Evolutionary conservation across 2,113 vertebrate species (phyloP).

Genomic region (Saguinus imperator): DNA sequence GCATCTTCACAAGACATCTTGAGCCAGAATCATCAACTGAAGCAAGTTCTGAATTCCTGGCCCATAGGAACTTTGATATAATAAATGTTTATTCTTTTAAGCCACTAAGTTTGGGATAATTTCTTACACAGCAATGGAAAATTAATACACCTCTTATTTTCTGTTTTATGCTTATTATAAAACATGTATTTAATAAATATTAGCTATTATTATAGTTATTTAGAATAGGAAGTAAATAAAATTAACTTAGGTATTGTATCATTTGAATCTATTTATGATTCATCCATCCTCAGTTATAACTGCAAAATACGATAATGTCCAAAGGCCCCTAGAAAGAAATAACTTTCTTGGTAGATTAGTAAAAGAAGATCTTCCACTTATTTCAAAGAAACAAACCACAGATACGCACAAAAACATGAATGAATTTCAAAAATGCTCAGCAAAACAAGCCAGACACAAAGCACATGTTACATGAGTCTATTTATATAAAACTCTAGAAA

Average conservation of each 20-base stretch:
- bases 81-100: neutral
- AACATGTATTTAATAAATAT: neutral
- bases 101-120: neutral
- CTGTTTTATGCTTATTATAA: neutral
- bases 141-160: neutral
- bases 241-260: neutral
- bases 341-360: neutral
- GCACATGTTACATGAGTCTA: neutral
- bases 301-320: neutral
- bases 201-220: neutral
- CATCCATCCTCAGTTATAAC: neutral
- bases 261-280: neutral
- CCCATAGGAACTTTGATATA: neutral
- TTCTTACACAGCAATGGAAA: neutral
- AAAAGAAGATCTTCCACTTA: slow-evolving; percentile 24
- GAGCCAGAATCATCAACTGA: neutral
- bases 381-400: slow-evolving; percentile 18
- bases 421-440: neutral
- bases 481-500: slow-evolving; percentile 44
- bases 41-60: neutral
- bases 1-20: neutral
- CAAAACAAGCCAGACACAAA: slow-evolving; percentile 29
- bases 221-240: neutral
- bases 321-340: neutral
- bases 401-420: neutral